Evolutionary conservation across 1,140 invertebrate genomes (phyloP), one percentile per base, ranked within the genome.

Genomic region (Druon quercuslanigerum): DNA sequence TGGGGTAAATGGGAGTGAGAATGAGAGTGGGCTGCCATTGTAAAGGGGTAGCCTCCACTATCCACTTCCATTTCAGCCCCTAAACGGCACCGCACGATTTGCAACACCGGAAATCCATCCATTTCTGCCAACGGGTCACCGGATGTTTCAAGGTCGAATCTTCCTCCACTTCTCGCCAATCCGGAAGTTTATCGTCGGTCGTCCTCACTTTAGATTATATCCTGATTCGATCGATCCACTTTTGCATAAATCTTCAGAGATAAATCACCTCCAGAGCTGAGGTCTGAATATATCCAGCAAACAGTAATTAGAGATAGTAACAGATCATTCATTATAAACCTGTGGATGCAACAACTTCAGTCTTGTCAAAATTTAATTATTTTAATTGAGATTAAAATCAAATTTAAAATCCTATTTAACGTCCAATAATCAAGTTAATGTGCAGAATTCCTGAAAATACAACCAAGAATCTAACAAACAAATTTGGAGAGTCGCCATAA

Each of bases 21-120:
- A 80, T 90, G 87, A 66, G 89, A 85, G 73, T 90, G 89, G 56
- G 89, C 82, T 78, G 83, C 79, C 80, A 89, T 83, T 73, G 88
- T 80, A 78, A 89, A 88, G 13, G 90, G 89, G 79, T 90, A 91
- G 40, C 87, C 87, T 54, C 85, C 84, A 80, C 77, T 87, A 77
- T 87, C 88, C 83, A 87, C 82, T 79, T 89, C 88, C 71, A 90
- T 79, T 66, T 90, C 88, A 74, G 85, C 85, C 20, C 87, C 90
- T 50, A 89, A 86, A 20, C 89, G 88, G 74, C 89, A 91, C 12
- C 90, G 87, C 71, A 92, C 87, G 77, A 91, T 90, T 83, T 90
- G 90, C 72, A 92, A 77, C 57, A 92, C 88, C 19, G 91, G 91
- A 72, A 90, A 90, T 25, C 89, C 87, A 75, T 92, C 90, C 91